Evolutionary conservation across 2,113 vertebrate genomes (phyloP), one percentile per base, ranked within the genome.

Genomic region (Morone chrysops): DNA sequence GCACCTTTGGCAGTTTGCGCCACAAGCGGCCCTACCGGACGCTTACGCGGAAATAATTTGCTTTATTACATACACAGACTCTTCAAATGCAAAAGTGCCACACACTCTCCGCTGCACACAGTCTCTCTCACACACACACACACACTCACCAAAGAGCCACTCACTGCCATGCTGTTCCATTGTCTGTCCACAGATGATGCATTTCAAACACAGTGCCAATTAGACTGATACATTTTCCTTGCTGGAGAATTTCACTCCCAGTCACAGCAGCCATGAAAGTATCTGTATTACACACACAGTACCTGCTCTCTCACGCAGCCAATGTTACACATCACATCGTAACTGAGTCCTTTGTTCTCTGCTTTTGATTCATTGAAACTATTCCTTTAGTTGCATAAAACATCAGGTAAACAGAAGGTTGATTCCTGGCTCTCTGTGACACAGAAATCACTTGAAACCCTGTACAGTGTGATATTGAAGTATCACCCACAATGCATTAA

Each of bases 141-240:
- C 51, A 40, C 65, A 51, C 60, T 48, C 59, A 43, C 54, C 65
- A 45, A 56, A 62, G 63, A 62, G 57, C 54, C 68, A 40, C 22
- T 4, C 20, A 54, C 83, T 67, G 62, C 62, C 82, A 45, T 5
- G 13, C 67, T 74, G 77, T 85, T 84, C 80, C 80, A 48, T 11
- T n/a, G 72, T 81, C 75, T 57, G 78, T 71, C 80, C 45, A 43
- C 47, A 62, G 61, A 78, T 90, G 79, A 91, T 76, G 50, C 75
- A 89, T 90, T 92, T 92, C 79, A 91, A 91, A 92, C 87, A 90
- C 9, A 62, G 66, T 81, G 79, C 75, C 83, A 82, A 60, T 85
- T 80, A 87, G 81, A 92, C 87, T 83, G 84, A 92, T 79, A 88
- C 77, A 85, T 78, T 92, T 87, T 87, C 89, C 86, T 66, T 56